Evolutionary conservation across 2,797 vertebrate genomes (phyloP), one percentile per base, ranked within the genome.

Genomic region (Clamator glandarius): DNA sequence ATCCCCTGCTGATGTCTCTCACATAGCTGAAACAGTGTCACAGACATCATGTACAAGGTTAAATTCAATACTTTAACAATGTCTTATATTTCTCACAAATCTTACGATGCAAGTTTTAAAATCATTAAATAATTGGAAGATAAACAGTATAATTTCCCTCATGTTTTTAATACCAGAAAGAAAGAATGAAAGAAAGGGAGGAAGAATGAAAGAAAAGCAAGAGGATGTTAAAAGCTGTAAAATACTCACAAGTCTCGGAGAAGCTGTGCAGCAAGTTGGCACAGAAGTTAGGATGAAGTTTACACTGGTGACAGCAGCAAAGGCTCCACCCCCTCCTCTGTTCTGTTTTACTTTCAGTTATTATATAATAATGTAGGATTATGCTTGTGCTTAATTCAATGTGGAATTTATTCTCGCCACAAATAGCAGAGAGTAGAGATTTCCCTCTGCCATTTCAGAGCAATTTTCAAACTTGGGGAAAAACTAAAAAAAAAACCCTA

Each of bases 291-390:
- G 59, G 28, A 36, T 51, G 33, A 73, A 44, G 61, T 69, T 52
- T 76, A 39, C 20, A 15, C 15, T 17, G 48, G 31, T 70, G 92
- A 67, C 87, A 96, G 92, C 35, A n/a, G 33, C 54, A 23, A 39
- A 84, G 0, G 89, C 91, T 93, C 94, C 91, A 44, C 80, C 80
- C 84, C 70, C 80, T 64, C 7, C 83, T 70, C 15, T 7, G 1
- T 44, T 62, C 87, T 42, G 19, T 95, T 96, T 94, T 89, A 91
- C 96, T 96, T 97, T 97, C 96, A 73, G 59, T 96, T 85, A 81
- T 76, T 88, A 78, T 11, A 59, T 70, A 91, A 90, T 66, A 48
- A 36, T 15, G 14, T 5, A 50, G 42, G 21, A 23, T 69, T 90
- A 31, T 17, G 24, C 54, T 64, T 62, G 12, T 62, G 26, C 42